phyloP scores from a whole-genome alignment of 2,888 invertebrate genomes.

The Diaprepes abbreviatus region DNA sequence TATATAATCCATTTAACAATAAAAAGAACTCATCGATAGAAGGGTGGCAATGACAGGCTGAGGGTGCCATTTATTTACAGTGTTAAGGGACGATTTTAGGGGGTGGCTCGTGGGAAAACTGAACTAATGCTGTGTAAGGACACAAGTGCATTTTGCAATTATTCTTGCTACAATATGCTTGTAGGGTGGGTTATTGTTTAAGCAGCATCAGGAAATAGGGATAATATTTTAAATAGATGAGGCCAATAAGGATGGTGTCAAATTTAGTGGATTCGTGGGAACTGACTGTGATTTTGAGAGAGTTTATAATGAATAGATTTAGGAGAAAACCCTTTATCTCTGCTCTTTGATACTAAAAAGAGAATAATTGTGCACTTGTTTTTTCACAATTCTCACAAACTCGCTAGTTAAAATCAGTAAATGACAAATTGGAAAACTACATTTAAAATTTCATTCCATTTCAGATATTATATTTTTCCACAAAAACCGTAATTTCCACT shows the following conservation, averaged over 20 bases:
- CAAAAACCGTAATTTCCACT: too few species aligned
- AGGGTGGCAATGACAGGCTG: constrained; percentile 46
- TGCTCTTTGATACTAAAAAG: too few species aligned
- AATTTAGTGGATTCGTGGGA: constrained; percentile 38
- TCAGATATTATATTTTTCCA: too few species aligned
- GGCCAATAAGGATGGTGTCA: constrained; percentile 38
- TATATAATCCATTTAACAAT: constrained; percentile 23
- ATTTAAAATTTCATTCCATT: too few species aligned
- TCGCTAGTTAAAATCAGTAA: too few species aligned
- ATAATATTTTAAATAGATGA: constrained; percentile 29
- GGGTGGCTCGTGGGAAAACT: constrained; percentile 44
- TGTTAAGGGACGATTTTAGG: constrained; percentile 41
- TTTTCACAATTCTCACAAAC: too few species aligned
- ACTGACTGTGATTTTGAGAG: background rate
- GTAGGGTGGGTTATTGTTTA: constrained; percentile 31
- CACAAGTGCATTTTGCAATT: constrained; percentile 42
- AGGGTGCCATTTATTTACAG: constrained; percentile 46
- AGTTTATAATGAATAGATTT: too few species aligned
- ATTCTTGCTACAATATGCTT: constrained; percentile 36
- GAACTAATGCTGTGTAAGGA: constrained; percentile 17
- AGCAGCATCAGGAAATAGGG: constrained; percentile 21
- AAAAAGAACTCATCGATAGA: constrained; percentile 16
- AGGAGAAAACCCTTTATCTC: too few species aligned
- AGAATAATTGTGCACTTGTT: too few species aligned
- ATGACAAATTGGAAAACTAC: too few species aligned